Base-by-base conservation (phyloP, 2,113 vertebrate species). In the cattle (Bos taurus) region DNA sequence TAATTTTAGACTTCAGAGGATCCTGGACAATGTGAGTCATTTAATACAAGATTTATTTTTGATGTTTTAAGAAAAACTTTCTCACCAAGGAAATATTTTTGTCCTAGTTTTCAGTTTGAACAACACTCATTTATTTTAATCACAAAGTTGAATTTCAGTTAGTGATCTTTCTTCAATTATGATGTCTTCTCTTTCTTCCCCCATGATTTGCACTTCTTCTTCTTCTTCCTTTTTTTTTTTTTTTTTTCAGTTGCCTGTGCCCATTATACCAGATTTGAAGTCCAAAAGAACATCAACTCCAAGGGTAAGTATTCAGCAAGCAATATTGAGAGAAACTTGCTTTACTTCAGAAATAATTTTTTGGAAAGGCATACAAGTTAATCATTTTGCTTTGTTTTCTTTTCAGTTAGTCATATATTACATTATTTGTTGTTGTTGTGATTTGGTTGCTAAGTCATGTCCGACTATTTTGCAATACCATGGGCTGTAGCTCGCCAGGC, bases 281-380 rank as follows among this genome's bases (percentile, higher is more conserved):
- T 98, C 98, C 96, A 99, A 99, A 99, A 99, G 99, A 99, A 98
- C 99, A 98, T 99, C 99, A 97, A 99, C 99, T 98, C 93, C 98
- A 96, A 99, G 99, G 99, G 99, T 99, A 98, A 98, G 97, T 62
- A 78, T 67, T 97, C 0, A 28, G 81, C n/a, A 93, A 84, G 28
- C 14, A 36, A 82, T 64, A 8, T 52, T 85, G 6, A 96, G 54
- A 54, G 54, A 90, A 46, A 1, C 0, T n/a, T 88, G 83, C 48
- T 52, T 60, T 84, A 96, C 62, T 87, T 71, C 0, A 2, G 62
- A 94, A 64, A 33, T 93, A n/a, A 82, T 77, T 93, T 43, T 85
- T 25, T 2, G 15, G 43, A 33, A 36, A n/a, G 0, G 0, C 28
- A 36, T 48, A 60, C 5, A 92, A 91, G 5, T 19, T 40, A 17